A percentile compares a stretch with the other conserved stretches of the same genome.
phyloP scores from a whole-genome alignment of 2,888 invertebrate genomes.

The Lasius platythorax region DNA sequence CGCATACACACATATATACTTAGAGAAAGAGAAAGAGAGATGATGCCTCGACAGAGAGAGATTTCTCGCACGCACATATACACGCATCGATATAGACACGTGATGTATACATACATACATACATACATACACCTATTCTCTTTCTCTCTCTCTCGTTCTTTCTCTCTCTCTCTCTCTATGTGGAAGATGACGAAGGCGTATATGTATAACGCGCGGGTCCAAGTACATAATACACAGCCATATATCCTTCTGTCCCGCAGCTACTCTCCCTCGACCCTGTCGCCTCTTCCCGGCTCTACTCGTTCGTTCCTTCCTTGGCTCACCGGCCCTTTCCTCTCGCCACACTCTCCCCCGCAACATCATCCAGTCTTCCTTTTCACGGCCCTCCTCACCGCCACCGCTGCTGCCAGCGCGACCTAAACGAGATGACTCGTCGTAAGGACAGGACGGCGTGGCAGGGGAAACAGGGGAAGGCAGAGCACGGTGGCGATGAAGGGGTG shows the following conservation, averaged over 20 bases:
- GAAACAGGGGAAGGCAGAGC: conserved; percentile 38
- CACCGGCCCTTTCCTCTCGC: conserved; percentile 39
- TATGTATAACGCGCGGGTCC: conserved; percentile 66
- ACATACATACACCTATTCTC: no score
- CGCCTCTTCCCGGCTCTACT: conserved; percentile 66
- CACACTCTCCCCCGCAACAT: conserved; percentile 1
- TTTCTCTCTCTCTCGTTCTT: conserved; percentile 2
- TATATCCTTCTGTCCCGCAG: conserved; percentile 75
- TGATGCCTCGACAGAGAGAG: conserved; percentile 10
- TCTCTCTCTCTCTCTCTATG: conserved; percentile 50
- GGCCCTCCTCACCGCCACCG: conserved; percentile 45
- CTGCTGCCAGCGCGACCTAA: conserved; percentile 70
- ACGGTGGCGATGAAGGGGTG: conserved; percentile 27
- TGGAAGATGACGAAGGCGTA: conserved; percentile 68
- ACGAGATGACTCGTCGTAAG: conserved; percentile 75
- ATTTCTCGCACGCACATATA: neutral
- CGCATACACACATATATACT: conserved; percentile 18
- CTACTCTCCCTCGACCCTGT: conserved; percentile 76
- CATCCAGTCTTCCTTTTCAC: conserved; percentile 60
- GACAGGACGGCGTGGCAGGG: conserved; percentile 63
- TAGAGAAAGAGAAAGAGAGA: conserved; percentile 9
- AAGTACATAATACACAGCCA: conserved; percentile 76
- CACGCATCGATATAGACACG: neutral
- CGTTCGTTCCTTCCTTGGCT: conserved; percentile 62
- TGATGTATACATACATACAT: conserved; percentile 18